phyloP scores from a whole-genome alignment of 2,113 vertebrate genomes.

The Gallinago media region DNA sequence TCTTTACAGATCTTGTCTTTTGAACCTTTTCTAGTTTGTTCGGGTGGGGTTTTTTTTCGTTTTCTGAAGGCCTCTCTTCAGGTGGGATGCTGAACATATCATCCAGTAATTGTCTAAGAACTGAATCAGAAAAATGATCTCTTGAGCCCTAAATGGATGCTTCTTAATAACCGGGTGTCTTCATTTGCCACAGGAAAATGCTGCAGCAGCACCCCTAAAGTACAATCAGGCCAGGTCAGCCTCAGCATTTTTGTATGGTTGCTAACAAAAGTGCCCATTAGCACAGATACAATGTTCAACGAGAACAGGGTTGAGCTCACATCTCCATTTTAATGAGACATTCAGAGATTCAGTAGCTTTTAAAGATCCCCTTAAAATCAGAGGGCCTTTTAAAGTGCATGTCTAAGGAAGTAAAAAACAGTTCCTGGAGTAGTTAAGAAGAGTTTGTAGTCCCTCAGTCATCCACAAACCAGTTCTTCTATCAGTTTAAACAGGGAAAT shows the following conservation, averaged over 20 bases:
- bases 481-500: not conserved
- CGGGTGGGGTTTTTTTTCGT: not conserved
- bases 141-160: not conserved
- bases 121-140: not conserved
- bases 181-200: not conserved
- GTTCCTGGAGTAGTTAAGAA: not conserved
- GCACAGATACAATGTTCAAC: not conserved
- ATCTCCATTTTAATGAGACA: not conserved
- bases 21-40: not conserved
- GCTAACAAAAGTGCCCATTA: not conserved
- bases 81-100: not conserved
- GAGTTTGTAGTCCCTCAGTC: not conserved
- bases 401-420: not conserved
- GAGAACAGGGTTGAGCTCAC: not conserved
- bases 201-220: not conserved
- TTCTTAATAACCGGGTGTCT: not conserved
- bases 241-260: not conserved
- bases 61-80: accelerated
- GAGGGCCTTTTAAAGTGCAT: not conserved
- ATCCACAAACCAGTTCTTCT: not conserved
- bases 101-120: not conserved
- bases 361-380: not conserved
- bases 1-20: not conserved
- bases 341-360: not conserved
- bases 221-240: not conserved